Base-by-base conservation (phyloP, 2,113 vertebrate species). In the Salvator merianae region DNA sequence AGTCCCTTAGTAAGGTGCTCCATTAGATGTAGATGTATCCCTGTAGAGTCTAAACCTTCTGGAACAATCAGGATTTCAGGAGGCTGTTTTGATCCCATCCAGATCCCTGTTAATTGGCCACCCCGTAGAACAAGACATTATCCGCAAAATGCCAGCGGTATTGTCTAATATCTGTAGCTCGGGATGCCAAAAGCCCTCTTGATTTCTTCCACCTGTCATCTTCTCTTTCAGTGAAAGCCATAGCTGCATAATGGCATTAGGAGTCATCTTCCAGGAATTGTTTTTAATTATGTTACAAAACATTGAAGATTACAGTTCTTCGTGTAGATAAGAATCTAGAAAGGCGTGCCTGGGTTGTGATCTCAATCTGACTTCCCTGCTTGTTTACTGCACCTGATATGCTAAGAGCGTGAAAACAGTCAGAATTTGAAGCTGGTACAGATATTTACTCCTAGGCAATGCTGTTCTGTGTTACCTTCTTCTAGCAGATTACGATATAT, bases 141-240 rank as follows among this genome's bases (percentile, higher is more conserved):
- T 36, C 55, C 3, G 47, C 47, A 53, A 40, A 26, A 36, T 5
- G 10, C 20, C 69, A 18, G 18, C 7, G 83, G 0, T 2, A 77
- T 22, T 59, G 72, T 43, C 62, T 76, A n/a, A 28, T 53, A 4
- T 13, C 5, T 0, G 0, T 18, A 1, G 3, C 40, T 86, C 40
- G 73, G 22, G 68, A n/a, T 71, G 26, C 72, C 78, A 77, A 36
- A 68, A 18, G 50, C 5, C 69, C 66, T 4, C 71, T 36, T 4
- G 0, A 5, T 76, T n/a, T 24, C 70, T 22, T 43, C 5, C 24
- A 50, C 14, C 10, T 24, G 18, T 26, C 18, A 36, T 14, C 53
- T 10, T 59, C 7, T 4, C 50, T 55, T 59, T 20, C n/a, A 22
- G 2, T 12, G 28, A 30, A 43, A 47, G 12, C 28, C n/a, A 14